Base-by-base conservation (phyloP, 2,797 vertebrate species). In the Bradypus variegatus region DNA sequence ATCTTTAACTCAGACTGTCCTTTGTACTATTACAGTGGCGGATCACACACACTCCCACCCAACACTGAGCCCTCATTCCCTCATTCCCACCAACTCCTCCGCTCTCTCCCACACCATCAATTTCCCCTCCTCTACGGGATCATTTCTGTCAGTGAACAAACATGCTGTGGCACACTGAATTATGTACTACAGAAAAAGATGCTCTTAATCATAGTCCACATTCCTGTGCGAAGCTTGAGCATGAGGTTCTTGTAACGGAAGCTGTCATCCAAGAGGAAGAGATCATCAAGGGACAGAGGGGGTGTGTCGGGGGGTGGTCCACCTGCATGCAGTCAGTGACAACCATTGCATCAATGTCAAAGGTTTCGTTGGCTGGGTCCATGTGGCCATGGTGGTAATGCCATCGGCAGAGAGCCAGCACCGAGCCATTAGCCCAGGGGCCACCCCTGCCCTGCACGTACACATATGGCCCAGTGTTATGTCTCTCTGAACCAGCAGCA, bases 301-400 rank as follows among this genome's bases (percentile, higher is more conserved):
- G 97, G 97, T 13, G 82, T 93, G 3, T 97, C 96, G 14, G 97
- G 94, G 0, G 99, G 50, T 50, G 98, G 67, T 98, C 97, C 78
- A 99, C 97, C 2, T 97, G 98, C 50, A 99, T 72, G 87, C 99
- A 99, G n/a, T 98, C 98, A 90, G 98, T 98, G 67, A 98, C 84
- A 19, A 99, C 91, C 11, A 84, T 94, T 0, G 99, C 98, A 95
- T 99, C 98, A 6, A 99, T 99, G 95, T 64, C 98, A 96, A 99
- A 99, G 36, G 99, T 99, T 94, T 99, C 99, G 0, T 99, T 99
- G 96, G 98, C 98, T 0, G 99, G 99, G 95, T 99, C 98, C 18
- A 99, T 99, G 64, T 97, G 96, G 10, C 99, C 99, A 29, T 97
- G 98, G 94, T 97, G 98, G 96, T 98, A 99, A 95, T 98, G 99